These are phyloP conservation scores for Anhinga anhinga DNA, from an alignment of 2,113 vertebrate genomes.

Conservation along the genomic window DNA sequence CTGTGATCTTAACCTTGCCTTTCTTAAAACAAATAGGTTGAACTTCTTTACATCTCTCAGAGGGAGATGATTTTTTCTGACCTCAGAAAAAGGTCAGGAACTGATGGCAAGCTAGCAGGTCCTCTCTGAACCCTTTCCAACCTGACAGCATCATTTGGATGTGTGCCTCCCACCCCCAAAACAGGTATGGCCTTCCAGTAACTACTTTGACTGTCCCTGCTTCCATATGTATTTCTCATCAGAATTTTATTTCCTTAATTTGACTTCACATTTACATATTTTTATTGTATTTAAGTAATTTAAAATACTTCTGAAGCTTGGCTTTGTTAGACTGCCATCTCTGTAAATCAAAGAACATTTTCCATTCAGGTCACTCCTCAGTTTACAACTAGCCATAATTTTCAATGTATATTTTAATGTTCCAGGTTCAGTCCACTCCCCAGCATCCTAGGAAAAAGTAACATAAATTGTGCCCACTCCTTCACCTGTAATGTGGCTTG, in stretches of 20 bases:
- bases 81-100: background rate
- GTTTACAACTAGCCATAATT: background rate
- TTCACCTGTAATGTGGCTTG: background rate
- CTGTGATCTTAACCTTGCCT: background rate
- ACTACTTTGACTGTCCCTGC: background rate
- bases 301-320: background rate
- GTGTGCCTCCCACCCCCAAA: fast-evolving
- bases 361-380: background rate
- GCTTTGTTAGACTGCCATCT: background rate
- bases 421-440: background rate
- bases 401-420: background rate
- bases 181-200: background rate
- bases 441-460: background rate
- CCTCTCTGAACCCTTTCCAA: background rate
- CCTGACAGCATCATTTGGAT: background rate
- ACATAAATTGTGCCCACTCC: background rate
- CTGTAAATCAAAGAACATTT: background rate
- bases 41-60: background rate
- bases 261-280: background rate
- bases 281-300: background rate
- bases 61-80: background rate
- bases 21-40: background rate
- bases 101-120: background rate
- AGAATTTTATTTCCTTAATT: background rate
- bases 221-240: background rate